Conservation (phyloP, 2,888 invertebrate species). For the Ichneumoninae sp. region DNA sequence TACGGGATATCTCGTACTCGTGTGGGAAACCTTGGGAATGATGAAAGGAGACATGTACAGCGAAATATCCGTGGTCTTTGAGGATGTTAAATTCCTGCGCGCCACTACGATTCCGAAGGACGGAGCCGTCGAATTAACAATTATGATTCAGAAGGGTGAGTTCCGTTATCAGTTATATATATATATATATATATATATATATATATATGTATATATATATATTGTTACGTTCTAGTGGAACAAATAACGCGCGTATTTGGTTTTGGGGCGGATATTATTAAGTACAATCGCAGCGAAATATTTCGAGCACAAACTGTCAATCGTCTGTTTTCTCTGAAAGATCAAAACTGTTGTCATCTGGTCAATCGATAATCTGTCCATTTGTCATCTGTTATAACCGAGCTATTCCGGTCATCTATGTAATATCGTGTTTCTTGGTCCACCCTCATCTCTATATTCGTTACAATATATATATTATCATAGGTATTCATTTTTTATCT, state of each 20-base stretch:
- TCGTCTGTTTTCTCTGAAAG: too few species aligned
- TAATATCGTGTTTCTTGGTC: too few species aligned
- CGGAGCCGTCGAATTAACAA: constrained; percentile 85
- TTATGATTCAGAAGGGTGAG: constrained; percentile 87
- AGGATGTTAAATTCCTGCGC: constrained; percentile 92
- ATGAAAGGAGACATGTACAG: constrained; percentile 88
- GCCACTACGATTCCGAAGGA: constrained; percentile 92
- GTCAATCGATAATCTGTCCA: too few species aligned
- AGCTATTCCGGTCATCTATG: too few species aligned
- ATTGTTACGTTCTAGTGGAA: not conserved
- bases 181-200: not conserved
- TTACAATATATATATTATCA: too few species aligned
- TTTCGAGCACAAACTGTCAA: too few species aligned
- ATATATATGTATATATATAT: not conserved
- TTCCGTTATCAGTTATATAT: not conserved
- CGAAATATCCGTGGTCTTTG: constrained; percentile 92
- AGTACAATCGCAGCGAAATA: too few species aligned
- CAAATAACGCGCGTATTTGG: too few species aligned
- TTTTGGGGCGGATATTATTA: too few species aligned
- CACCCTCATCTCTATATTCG: too few species aligned
- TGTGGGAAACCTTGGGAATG: constrained; percentile 92
- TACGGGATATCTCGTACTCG: constrained; percentile 91
- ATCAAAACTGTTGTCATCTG: constrained; percentile 81
- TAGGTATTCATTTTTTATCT: too few species aligned
- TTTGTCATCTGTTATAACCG: too few species aligned